Percentiles rank a stretch among this genome's conserved stretches.
Evolutionary conservation across 2,797 vertebrate species (phyloP).

Genomic region (Otolemur crassicaudatus): DNA sequence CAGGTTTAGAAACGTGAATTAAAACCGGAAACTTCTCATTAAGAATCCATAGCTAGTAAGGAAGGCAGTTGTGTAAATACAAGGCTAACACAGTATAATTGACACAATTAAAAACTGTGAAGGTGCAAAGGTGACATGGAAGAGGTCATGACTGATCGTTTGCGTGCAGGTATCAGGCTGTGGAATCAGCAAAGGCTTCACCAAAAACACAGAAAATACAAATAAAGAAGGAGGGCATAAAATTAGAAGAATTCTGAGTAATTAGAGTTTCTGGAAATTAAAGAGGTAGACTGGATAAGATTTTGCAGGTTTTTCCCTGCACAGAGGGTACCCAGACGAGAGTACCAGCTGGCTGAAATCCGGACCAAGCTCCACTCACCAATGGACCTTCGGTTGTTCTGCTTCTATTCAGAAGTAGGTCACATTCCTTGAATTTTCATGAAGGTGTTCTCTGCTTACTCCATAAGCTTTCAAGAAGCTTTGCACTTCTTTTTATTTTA

Average conservation of each 20-base stretch:
- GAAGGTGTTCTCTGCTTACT: neutral
- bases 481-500: neutral
- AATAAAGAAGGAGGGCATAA: neutral
- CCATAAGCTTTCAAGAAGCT: neutral
- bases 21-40: neutral
- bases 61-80: neutral
- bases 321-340: neutral
- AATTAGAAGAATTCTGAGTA: neutral
- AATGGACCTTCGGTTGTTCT: neutral
- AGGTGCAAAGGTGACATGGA: neutral
- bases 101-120: neutral
- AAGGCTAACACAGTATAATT: neutral
- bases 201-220: neutral
- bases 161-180: neutral
- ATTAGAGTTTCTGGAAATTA: neutral
- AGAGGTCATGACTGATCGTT: neutral
- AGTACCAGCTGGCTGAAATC: neutral
- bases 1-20: neutral
- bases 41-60: neutral
- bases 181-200: neutral
- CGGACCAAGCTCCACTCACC: neutral
- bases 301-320: neutral
- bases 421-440: neutral
- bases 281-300: neutral
- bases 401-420: neutral